phyloP scores from a whole-genome alignment of 1,140 invertebrate species.

The Arctopsyche grandis region DNA sequence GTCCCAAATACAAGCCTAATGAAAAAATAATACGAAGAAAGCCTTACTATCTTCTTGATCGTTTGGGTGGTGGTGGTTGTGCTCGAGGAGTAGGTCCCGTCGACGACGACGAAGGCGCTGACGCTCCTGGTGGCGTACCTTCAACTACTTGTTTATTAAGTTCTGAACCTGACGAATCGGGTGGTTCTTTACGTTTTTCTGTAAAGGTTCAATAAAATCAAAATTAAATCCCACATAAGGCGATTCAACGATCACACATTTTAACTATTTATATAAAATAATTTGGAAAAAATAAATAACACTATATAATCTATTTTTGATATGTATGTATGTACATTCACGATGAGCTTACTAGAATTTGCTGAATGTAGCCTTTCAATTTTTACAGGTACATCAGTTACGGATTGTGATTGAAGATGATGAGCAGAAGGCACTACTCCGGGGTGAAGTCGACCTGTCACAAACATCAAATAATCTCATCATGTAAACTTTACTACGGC shows the following conservation, averaged over 20 bases:
- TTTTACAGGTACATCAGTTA: constrained; percentile 53
- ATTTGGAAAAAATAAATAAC: constrained; percentile 1
- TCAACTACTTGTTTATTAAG: constrained; percentile 74
- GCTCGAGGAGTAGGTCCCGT: constrained; percentile 25
- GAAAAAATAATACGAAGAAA: neutral
- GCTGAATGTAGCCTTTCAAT: constrained; percentile 52
- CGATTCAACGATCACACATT: neutral
- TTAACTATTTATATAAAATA: neutral
- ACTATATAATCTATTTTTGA: neutral
- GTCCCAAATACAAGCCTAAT: too few relatives aligned
- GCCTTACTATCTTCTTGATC: constrained; percentile 81
- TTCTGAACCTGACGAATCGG: constrained; percentile 72
- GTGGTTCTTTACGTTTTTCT: constrained; percentile 90
- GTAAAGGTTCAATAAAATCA: constrained; percentile 58
- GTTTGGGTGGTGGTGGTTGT: constrained; percentile 71
- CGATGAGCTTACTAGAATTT: constrained; percentile 46
- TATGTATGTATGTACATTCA: too few relatives aligned
- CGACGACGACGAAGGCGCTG: constrained; percentile 55
- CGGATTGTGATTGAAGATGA: constrained; percentile 47
- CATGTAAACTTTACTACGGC: neutral
- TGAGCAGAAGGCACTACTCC: constrained; percentile 52
- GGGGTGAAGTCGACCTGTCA: constrained; percentile 48
- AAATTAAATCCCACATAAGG: constrained; percentile 57
- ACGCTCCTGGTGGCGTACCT: constrained; percentile 67
- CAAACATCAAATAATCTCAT: neutral